Conservation (phyloP, 2,113 vertebrate species). For the Pyrgilauda ruficollis region DNA sequence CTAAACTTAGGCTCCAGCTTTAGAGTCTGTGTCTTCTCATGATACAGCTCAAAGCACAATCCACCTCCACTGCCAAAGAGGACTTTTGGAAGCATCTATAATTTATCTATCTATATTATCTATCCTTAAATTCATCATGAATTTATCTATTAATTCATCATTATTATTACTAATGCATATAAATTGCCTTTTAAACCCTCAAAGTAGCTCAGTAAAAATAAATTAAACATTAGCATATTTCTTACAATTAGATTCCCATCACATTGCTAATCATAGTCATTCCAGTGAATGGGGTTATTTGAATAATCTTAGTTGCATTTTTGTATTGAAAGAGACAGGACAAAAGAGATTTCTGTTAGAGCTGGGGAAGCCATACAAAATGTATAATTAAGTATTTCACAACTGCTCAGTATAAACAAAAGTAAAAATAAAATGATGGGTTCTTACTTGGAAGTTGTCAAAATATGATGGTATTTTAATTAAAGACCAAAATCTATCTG, state of each 20-base stretch:
- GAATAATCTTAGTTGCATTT: neutral
- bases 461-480: slow-evolving; percentile 19
- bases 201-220: neutral
- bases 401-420: neutral
- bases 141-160: neutral
- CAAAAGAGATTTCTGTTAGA: slow-evolving; percentile 4
- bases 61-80: neutral
- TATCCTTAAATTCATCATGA: neutral
- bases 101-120: neutral
- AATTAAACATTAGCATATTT: slow-evolving; percentile 26
- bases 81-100: neutral
- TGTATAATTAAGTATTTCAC: neutral
- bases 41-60: neutral
- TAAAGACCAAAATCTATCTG: neutral
- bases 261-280: slow-evolving; percentile 5
- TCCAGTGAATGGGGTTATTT: neutral
- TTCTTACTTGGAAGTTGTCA: slow-evolving; percentile 13
- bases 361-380: neutral
- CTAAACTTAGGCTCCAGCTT: neutral
- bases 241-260: slow-evolving; percentile 21
- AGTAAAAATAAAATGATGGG: neutral
- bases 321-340: neutral
- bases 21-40: neutral
- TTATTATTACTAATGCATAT: slow-evolving; percentile 6
- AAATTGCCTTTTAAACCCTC: neutral